Evolutionary conservation across 2,888 invertebrate species (phyloP).

Genomic region (Cryptophagus acutangulus): DNA sequence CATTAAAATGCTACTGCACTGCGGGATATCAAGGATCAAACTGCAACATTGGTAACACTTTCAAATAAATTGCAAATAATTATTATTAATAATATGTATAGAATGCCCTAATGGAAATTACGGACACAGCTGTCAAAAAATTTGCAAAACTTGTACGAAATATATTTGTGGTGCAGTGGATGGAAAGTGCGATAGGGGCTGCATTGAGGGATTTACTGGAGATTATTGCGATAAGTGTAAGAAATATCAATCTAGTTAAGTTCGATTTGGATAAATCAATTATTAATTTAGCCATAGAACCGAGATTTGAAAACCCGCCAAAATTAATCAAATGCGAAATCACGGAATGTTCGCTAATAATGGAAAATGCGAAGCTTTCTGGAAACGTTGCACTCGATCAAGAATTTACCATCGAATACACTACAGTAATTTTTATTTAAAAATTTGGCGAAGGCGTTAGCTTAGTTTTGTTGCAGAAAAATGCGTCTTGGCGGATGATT

Average conservation of each 20-base stretch:
- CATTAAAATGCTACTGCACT: conserved; percentile 22
- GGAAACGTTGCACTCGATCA: no score
- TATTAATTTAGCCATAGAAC: no score
- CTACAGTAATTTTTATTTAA: no score
- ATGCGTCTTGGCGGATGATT: neutral
- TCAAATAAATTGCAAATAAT: conserved; percentile 1
- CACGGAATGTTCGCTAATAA: no score
- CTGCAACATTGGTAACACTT: conserved; percentile 20
- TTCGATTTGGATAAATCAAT: no score
- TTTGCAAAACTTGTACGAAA: conserved; percentile 8
- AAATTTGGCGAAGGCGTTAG: no score
- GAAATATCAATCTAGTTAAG: no score
- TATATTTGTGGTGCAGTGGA: neutral
- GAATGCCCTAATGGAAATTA: conserved; percentile 9
- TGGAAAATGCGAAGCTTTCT: no score
- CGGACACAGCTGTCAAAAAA: conserved; percentile 13
- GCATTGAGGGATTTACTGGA: neutral
- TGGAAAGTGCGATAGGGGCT: neutral
- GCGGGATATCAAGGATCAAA: conserved; percentile 22
- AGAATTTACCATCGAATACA: no score
- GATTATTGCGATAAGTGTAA: neutral
- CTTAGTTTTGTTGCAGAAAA: no score
- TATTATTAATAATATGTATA: conserved; percentile 8
- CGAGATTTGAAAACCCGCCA: no score
- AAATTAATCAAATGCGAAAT: no score